Evolutionary conservation across 2,797 vertebrate genomes (phyloP), one percentile per base, ranked within the genome.

Genomic region (Poliocrania exsul): DNA sequence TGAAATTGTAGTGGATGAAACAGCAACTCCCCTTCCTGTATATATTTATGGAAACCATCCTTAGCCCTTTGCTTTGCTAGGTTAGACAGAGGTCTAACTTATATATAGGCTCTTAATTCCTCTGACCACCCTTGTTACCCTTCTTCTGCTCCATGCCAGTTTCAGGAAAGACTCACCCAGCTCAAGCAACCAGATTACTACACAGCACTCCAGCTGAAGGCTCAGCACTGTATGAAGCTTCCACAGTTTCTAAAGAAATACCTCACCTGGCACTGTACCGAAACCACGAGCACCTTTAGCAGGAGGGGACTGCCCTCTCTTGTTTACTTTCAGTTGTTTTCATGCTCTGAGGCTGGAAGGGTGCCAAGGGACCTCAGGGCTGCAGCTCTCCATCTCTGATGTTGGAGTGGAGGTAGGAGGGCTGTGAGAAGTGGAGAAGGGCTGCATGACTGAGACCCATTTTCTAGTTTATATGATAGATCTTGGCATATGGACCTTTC

Each of bases 381-480:
- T 91, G 46, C 44, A 56, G 47, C n/a, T 6, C 9, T 18, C 16
- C 26, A 8, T 8, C 44, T 58, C 56, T 62, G 25, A 42, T 16
- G 7, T 0, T 46, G 57, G 49, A 79, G 26, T 5, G 16, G 24
- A 40, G 23, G 33, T 9, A 15, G 31, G 23, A 89, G 17, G 18
- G 51, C 70, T 78, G 50, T 1, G 5, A 50, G 67, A 28, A 15
- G 10, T 7, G 19, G 21, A 35, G 37, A 77, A 86, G 71, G 29
- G 60, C 21, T 47, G 69, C 28, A 35, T 0, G 2, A 1, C 51
- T 2, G 10, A 89, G 29, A 31, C 17, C 3, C 7, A 1, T 16
- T 40, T 67, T 53, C 53, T 26, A 81, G 60, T 11, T 42, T 38
- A 6, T 15, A 31, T 2, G 23, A 3, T 46, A 61, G 24, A 37